Percentiles rank a stretch among this genome's conserved stretches.
These are phyloP conservation scores for Syrrhaptes paradoxus DNA, from an alignment of 2,113 vertebrate genomes.

Conservation along the genomic window DNA sequence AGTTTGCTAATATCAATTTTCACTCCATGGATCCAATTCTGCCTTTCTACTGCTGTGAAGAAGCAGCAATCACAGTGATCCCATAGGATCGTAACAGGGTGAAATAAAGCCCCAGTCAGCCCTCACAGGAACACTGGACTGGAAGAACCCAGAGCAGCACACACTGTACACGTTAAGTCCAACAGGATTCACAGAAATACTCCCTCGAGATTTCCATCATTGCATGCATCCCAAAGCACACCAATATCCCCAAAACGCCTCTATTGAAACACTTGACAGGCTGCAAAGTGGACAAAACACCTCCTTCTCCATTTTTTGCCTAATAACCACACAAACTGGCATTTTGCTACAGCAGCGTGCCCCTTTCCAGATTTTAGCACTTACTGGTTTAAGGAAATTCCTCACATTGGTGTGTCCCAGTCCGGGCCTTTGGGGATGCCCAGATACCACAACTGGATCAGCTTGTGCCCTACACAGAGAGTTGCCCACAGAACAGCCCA, in stretches of 20 bases:
- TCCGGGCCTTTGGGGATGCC: neutral
- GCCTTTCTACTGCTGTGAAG: neutral
- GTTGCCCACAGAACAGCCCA: neutral
- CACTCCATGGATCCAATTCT: neutral
- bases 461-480: neutral
- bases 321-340: neutral
- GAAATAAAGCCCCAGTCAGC: neutral
- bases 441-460: neutral
- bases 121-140: neutral
- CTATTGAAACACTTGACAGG: neutral
- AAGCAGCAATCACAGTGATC: neutral
- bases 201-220: neutral
- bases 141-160: neutral
- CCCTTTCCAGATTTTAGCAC: neutral
- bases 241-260: neutral
- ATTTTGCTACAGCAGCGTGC: neutral
- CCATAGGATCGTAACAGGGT: accelerated
- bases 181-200: neutral
- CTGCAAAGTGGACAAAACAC: neutral
- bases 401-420: neutral
- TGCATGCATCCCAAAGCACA: neutral
- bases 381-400: neutral
- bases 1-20: neutral
- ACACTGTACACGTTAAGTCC: neutral
- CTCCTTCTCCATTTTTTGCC: neutral